These are phyloP conservation scores for Masnerella sp. DNA, from an alignment of 2,888 invertebrate genomes.

Conservation along the genomic window DNA sequence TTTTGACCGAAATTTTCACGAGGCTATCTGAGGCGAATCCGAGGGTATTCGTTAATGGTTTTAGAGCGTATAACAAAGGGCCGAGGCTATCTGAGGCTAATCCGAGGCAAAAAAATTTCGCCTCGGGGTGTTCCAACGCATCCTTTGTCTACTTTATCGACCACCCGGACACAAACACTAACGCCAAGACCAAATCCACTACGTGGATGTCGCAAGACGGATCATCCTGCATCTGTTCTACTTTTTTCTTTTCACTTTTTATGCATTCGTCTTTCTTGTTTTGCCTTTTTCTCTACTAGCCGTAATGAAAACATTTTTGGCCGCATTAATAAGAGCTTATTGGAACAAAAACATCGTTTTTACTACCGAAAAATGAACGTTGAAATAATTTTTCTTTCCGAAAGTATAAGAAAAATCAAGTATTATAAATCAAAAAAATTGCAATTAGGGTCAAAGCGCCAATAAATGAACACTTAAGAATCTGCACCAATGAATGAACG, in stretches of 20 bases:
- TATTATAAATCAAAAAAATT: background rate
- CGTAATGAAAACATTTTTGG: conserved; percentile 29
- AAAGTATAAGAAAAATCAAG: background rate
- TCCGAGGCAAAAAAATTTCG: no score
- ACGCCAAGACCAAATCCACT: conserved; percentile 39
- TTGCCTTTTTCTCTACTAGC: background rate
- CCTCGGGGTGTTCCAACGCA: conserved; percentile 54
- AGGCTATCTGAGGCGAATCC: no score
- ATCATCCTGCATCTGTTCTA: conserved; percentile 54
- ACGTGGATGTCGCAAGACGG: conserved; percentile 51
- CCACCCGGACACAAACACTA: conserved; percentile 49
- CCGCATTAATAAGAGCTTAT: conserved; percentile 18
- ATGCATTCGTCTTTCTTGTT: conserved; percentile 24
- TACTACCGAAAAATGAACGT: background rate
- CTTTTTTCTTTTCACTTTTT: conserved; percentile 48
- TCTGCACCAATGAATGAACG: no score
- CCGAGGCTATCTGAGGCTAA: no score
- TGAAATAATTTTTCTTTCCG: background rate
- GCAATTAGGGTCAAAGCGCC: no score
- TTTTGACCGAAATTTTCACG: background rate
- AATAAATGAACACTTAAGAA: no score
- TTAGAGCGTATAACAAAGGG: no score
- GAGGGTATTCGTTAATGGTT: no score
- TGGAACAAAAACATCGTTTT: conserved; percentile 3
- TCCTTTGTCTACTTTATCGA: conserved; percentile 60